Conservation (phyloP, 2,113 vertebrate genomes). For the Hemibagrus wyckioides region DNA sequence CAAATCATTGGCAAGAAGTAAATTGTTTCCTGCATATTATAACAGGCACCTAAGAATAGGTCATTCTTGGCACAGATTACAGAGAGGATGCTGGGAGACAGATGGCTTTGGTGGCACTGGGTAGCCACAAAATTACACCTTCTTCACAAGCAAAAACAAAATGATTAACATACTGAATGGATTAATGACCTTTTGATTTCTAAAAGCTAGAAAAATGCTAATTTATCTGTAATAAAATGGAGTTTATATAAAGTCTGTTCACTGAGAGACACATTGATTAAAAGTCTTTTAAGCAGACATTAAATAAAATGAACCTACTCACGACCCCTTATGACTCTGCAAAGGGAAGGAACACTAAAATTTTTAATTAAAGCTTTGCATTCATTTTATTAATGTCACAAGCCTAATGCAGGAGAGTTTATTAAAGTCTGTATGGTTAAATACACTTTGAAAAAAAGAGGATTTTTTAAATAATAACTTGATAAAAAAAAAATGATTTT, state of each 20-base stretch:
- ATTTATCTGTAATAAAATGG: neutral
- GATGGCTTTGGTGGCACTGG: conserved; percentile 63
- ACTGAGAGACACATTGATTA: neutral
- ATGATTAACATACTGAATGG: neutral
- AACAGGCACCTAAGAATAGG: conserved; percentile 59
- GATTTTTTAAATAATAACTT: neutral
- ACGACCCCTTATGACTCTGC: neutral
- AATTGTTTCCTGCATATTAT: conserved; percentile 40
- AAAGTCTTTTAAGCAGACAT: neutral
- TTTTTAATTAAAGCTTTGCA: neutral
- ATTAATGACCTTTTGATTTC: neutral
- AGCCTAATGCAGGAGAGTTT: neutral
- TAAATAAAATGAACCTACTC: neutral
- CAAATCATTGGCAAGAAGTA: conserved; percentile 1
- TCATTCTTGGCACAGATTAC: conserved; percentile 61
- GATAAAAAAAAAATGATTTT: neutral
- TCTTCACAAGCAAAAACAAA: conserved; percentile 35
- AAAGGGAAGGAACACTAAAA: neutral
- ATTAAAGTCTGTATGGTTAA: neutral
- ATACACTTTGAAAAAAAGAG: neutral
- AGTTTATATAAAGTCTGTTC: neutral
- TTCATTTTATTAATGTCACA: neutral
- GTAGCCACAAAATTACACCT: conserved; percentile 39
- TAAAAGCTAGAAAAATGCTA: neutral
- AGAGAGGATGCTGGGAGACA: conserved; percentile 69